phyloP scores from a whole-genome alignment of 2,888 invertebrate species.

The Zeuzera pyrina region DNA sequence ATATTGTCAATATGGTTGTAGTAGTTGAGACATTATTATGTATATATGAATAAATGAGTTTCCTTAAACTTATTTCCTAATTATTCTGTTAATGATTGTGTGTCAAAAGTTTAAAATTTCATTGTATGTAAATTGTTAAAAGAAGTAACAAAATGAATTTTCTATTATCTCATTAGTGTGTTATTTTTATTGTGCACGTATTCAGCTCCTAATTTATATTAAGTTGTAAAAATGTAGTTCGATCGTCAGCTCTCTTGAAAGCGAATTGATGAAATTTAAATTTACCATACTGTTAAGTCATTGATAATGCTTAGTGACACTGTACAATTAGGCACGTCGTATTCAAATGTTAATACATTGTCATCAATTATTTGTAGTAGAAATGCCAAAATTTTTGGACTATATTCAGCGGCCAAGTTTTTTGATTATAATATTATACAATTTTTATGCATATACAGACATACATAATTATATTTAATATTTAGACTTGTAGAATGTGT shows the following conservation, averaged over 20 bases:
- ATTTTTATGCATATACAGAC: conserved; percentile 67
- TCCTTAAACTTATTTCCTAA: conserved; percentile 25
- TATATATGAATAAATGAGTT: conserved; percentile 49
- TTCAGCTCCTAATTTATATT: conserved; percentile 45
- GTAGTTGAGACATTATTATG: conserved; percentile 25
- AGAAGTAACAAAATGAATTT: conserved; percentile 42
- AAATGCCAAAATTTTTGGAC: conserved; percentile 14
- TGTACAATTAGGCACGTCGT: conserved; percentile 14
- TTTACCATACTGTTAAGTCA: conserved; percentile 20
- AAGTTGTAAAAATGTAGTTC: conserved; percentile 64
- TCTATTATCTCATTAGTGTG: conserved; percentile 51
- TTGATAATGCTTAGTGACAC: conserved; percentile 24
- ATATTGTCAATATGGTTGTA: conserved; percentile 19
- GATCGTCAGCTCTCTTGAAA: conserved; percentile 49
- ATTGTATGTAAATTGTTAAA: conserved; percentile 63
- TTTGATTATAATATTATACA: conserved; percentile 60
- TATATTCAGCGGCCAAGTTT: conserved; percentile 60
- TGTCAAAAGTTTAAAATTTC: conserved; percentile 40
- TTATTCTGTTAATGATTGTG: conserved; percentile 30
- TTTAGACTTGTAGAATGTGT: conserved; percentile 60
- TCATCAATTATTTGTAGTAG: too few species aligned
- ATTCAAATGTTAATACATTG: conserved; percentile 1
- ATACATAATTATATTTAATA: conserved; percentile 48
- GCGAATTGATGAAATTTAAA: conserved; percentile 35
- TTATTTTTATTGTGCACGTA: conserved; percentile 34